phyloP scores from a whole-genome alignment of 2,113 vertebrate genomes.

The Empidonax traillii region DNA sequence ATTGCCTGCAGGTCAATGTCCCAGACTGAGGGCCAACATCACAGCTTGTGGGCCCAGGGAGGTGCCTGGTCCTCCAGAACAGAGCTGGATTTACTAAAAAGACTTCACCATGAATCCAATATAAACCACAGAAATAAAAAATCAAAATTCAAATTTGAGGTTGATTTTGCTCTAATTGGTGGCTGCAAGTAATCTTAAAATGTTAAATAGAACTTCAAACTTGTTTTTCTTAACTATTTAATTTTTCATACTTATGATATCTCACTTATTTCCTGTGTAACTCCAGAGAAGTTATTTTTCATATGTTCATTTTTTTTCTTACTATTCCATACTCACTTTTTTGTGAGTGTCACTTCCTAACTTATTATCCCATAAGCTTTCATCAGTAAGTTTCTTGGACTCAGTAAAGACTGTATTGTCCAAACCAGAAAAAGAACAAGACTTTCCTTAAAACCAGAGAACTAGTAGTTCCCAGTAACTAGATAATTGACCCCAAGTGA shows the following conservation, averaged over 20 bases:
- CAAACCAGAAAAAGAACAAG: neutral
- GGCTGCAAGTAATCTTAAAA: neutral
- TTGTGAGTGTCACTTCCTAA: neutral
- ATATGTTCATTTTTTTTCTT: neutral
- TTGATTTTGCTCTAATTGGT: neutral
- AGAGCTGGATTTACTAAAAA: neutral
- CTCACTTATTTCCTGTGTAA: neutral
- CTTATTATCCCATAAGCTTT: neutral
- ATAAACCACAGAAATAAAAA: neutral
- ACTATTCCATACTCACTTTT: neutral
- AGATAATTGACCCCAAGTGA: neutral
- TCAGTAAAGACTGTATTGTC: neutral
- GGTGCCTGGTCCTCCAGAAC: accelerated
- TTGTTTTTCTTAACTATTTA: neutral
- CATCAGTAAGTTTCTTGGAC: neutral
- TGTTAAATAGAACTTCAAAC: neutral
- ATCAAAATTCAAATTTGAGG: neutral
- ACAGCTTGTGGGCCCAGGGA: neutral
- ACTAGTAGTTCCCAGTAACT: neutral
- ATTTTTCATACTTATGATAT: neutral
- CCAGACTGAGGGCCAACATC: neutral
- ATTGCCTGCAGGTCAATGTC: accelerated
- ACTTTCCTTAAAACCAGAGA: neutral
- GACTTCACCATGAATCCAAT: neutral
- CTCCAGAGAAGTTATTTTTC: neutral